phyloP scores from a whole-genome alignment of 2,888 invertebrate genomes.

The Tromatobia lineatoria region DNA sequence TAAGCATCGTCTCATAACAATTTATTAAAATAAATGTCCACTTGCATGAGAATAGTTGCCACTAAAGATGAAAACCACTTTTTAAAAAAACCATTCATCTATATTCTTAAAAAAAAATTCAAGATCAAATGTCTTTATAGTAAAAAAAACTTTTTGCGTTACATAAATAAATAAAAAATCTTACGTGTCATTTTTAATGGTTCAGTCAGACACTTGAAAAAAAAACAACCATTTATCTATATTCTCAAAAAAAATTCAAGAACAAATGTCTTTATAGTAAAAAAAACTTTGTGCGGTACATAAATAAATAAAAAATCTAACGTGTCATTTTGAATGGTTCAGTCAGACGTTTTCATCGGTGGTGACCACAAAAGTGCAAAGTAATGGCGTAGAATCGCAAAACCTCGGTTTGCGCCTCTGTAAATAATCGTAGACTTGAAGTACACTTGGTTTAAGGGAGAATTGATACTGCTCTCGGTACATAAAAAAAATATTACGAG shows the following conservation, averaged over 20 bases:
- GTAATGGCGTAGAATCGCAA: neutral
- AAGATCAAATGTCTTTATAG: no score
- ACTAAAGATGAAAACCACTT: neutral
- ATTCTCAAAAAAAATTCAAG: no score
- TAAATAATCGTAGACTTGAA: constrained; percentile 43
- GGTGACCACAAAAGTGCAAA: neutral
- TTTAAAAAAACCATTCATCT: neutral
- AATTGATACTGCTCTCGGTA: neutral
- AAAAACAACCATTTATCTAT: neutral
- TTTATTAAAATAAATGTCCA: no score
- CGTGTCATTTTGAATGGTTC: neutral
- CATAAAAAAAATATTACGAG: constrained; percentile 16
- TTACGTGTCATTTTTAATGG: no score
- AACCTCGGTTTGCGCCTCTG: constrained; percentile 26
- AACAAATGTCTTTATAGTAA: no score
- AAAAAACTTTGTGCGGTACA: no score
- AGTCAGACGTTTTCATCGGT: neutral
- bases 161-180: no score
- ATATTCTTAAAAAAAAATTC: no score
- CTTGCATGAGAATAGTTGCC: constrained; percentile 33
- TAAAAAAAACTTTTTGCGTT: no score
- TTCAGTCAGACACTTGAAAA: neutral
- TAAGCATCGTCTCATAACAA: neutral
- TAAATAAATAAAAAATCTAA: no score
- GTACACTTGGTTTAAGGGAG: neutral